These are phyloP conservation scores for Dasyprocta punctata DNA, from an alignment of 2,113 vertebrate genomes.

Conservation along the genomic window DNA sequence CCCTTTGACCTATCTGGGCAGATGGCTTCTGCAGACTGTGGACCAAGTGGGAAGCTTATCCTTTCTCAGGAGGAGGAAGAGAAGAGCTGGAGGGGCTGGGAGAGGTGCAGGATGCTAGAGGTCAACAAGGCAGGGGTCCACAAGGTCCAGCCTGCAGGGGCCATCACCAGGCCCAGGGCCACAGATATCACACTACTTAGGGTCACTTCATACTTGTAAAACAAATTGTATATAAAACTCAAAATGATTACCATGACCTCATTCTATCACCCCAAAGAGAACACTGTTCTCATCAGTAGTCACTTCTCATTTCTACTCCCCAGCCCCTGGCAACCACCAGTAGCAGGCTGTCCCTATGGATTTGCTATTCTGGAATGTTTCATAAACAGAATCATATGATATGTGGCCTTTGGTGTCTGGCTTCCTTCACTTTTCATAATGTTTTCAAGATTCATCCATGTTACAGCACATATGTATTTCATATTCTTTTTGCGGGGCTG, in stretches of 20 bases:
- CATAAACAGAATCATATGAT: neutral
- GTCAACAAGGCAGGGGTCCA: neutral
- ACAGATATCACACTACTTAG: neutral
- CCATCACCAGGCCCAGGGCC: fast-evolving
- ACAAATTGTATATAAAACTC: neutral
- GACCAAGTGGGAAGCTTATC: neutral
- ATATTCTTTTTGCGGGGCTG: neutral
- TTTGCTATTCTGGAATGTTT: neutral
- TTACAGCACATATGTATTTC: too few species aligned
- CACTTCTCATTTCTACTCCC: neutral
- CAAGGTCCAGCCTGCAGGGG: neutral
- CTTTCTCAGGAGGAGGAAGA: neutral
- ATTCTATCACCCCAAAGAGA: neutral
- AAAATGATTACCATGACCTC: neutral
- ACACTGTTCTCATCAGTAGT: too few species aligned
- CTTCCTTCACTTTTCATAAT: neutral
- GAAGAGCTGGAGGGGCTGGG: neutral
- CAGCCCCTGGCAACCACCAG: neutral
- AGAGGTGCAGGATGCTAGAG: neutral
- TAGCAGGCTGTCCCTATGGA: neutral
- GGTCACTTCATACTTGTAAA: neutral
- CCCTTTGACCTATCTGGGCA: neutral
- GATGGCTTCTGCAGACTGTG: neutral
- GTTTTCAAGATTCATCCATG: neutral
- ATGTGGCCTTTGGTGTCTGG: neutral